phyloP scores from a whole-genome alignment of 2,797 vertebrate genomes.

The Tiaroga cobitis region DNA sequence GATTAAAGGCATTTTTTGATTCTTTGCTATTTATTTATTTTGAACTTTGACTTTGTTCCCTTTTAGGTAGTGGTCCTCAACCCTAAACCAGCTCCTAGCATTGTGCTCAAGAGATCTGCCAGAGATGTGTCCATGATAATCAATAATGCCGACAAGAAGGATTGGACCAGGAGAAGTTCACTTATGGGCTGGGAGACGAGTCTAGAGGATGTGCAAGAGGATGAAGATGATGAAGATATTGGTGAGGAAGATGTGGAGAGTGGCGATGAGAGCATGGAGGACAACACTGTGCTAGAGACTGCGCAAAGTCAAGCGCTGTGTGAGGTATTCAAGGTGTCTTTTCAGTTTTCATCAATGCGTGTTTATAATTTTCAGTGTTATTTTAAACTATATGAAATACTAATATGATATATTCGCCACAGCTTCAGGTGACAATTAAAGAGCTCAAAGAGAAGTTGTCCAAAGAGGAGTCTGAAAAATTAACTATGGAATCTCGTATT shows the following conservation, averaged over 20 bases:
- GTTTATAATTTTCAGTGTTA: not conserved
- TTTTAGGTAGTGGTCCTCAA: conserved; percentile 75
- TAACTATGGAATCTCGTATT: conserved; percentile 86
- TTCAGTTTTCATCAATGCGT: not conserved
- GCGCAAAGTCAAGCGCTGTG: conserved; percentile 65
- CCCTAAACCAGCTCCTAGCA: conserved; percentile 64
- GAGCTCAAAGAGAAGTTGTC: conserved; percentile 74
- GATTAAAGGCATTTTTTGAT: not conserved
- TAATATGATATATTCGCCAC: not conserved
- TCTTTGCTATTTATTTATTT: not conserved
- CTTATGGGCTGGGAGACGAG: conserved; percentile 85
- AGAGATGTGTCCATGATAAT: conserved; percentile 79
- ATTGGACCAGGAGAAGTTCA: conserved; percentile 76
- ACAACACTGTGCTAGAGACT: conserved; percentile 68
- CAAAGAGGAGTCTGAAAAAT: conserved; percentile 78
- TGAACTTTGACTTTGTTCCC: not conserved
- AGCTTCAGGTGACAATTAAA: conserved; percentile 62
- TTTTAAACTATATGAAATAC: conserved; percentile 2
- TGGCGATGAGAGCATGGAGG: conserved; percentile 64
- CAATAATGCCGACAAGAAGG: conserved; percentile 71
- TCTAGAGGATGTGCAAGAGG: conserved; percentile 87
- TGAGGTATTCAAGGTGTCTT: conserved; percentile 70
- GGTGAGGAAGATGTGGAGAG: conserved; percentile 62
- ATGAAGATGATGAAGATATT: conserved; percentile 68
- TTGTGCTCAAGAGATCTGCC: conserved; percentile 70